Percentiles rank a stretch among this genome's conserved stretches.
Conservation (phyloP, 2,888 invertebrate species). For the Nezara viridula region DNA sequence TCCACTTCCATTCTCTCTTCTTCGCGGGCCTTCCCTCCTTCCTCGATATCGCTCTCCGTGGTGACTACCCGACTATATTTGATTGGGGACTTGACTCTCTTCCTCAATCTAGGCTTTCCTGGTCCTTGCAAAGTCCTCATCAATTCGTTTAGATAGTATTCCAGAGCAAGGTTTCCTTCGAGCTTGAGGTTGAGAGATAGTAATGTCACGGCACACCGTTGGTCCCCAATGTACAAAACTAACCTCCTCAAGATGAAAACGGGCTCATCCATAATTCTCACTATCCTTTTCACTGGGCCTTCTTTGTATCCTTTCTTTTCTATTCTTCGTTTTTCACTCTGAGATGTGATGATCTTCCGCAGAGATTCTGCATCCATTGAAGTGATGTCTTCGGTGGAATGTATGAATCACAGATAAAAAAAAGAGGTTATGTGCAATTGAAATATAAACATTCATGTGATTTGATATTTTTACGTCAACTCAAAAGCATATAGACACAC, state of each 20-base stretch:
- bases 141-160: slow-evolving; percentile 8
- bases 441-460: slow-evolving; percentile 23
- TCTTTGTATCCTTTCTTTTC: not conserved
- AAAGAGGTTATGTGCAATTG: slow-evolving; percentile 4
- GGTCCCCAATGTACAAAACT: not conserved
- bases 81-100: not conserved
- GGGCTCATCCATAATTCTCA: not conserved
- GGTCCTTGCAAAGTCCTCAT: not conserved
- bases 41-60: not conserved
- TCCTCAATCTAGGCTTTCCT: not conserved
- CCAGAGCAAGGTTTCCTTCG: not conserved
- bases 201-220: not conserved
- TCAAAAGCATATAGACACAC: slow-evolving; percentile 13
- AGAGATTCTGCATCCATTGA: slow-evolving; percentile 13
- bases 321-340: not conserved
- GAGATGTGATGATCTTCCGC: slow-evolving; percentile 15
- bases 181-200: slow-evolving; percentile 25
- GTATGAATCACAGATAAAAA: not conserved
- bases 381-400: not conserved
- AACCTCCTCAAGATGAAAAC: slow-evolving; percentile 20
- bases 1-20: slow-evolving; percentile 9
- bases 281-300: not conserved
- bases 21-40: not conserved
- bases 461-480: slow-evolving; percentile 24
- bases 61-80: not conserved